phyloP scores from a whole-genome alignment of 2,113 vertebrate genomes.

The Lates calcarifer region DNA sequence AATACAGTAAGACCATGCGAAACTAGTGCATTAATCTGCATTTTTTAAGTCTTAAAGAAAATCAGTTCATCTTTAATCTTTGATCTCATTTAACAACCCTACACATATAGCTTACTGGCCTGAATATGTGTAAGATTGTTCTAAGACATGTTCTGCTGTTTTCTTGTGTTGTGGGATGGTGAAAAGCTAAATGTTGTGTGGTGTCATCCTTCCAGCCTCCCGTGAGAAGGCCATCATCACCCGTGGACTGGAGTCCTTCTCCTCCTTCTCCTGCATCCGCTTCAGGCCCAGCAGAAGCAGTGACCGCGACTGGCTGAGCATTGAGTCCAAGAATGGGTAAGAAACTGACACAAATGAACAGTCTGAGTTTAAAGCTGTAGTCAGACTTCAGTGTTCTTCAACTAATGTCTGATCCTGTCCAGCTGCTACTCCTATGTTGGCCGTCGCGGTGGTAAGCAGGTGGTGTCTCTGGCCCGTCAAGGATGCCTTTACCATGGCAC shows the following conservation, averaged over 20 bases:
- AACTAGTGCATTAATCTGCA: too few relatives aligned
- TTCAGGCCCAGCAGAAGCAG: conserved; percentile 65
- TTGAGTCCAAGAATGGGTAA: conserved; percentile 76
- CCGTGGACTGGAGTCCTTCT: conserved; percentile 66
- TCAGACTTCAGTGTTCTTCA: background rate
- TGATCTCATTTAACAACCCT: too few relatives aligned
- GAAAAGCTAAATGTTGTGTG: background rate
- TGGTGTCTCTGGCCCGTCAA: conserved; percentile 65
- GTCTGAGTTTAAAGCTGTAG: background rate
- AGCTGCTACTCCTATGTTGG: conserved; percentile 80
- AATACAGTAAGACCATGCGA: too few relatives aligned
- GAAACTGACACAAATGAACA: background rate
- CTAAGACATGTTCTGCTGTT: background rate
- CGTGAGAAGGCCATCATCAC: conserved; percentile 66
- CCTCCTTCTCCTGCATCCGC: conserved; percentile 77
- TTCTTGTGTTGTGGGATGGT: too few relatives aligned
- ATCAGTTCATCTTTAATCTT: too few relatives aligned
- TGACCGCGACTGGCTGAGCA: conserved; percentile 74
- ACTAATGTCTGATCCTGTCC: background rate
- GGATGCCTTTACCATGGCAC: conserved; percentile 69
- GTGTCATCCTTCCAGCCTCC: conserved; percentile 44
- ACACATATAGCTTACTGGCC: too few relatives aligned
- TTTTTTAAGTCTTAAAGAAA: too few relatives aligned
- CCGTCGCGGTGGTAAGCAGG: conserved; percentile 65
- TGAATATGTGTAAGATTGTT: too few relatives aligned